Conservation (phyloP, 2,888 invertebrate species). For the Orthosia gracilis region DNA sequence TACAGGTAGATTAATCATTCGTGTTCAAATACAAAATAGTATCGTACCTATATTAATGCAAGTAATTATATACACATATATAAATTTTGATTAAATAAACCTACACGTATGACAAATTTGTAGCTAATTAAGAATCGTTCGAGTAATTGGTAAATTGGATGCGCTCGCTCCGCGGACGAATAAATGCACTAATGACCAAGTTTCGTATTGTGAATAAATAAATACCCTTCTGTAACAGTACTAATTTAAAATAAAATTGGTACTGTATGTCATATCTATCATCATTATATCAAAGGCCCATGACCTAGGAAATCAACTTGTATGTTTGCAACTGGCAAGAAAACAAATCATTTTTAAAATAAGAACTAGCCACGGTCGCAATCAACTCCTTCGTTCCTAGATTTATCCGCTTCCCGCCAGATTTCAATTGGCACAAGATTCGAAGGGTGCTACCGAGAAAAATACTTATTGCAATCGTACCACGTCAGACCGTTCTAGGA, state of each 20-base stretch:
- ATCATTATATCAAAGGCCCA: not conserved
- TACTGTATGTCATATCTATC: not conserved
- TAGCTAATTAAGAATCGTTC: conserved; percentile 20
- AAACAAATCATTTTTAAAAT: conserved; percentile 35
- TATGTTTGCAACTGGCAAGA: not conserved
- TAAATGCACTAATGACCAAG: conserved; percentile 1
- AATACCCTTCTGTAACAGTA: not conserved
- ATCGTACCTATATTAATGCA: too few relatives aligned
- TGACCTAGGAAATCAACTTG: not conserved
- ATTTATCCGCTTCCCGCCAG: conserved; percentile 34
- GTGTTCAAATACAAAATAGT: not conserved
- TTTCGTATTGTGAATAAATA: not conserved
- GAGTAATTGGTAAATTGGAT: conserved; percentile 7
- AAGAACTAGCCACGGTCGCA: conserved; percentile 18
- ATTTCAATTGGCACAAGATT: conserved; percentile 35
- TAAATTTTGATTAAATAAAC: conserved; percentile 11
- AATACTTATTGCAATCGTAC: conserved; percentile 34
- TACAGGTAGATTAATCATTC: not conserved
- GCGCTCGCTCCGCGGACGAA: not conserved
- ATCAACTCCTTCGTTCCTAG: conserved; percentile 26
- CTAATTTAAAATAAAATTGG: conserved; percentile 1
- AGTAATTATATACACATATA: not conserved
- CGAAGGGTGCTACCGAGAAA: conserved; percentile 40
- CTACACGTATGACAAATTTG: conserved; percentile 7
- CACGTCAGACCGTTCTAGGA: conserved; percentile 44